Evolutionary conservation across 2,888 invertebrate genomes (phyloP), one percentile per base, ranked within the genome.

Genomic region (Idaea straminata): DNA sequence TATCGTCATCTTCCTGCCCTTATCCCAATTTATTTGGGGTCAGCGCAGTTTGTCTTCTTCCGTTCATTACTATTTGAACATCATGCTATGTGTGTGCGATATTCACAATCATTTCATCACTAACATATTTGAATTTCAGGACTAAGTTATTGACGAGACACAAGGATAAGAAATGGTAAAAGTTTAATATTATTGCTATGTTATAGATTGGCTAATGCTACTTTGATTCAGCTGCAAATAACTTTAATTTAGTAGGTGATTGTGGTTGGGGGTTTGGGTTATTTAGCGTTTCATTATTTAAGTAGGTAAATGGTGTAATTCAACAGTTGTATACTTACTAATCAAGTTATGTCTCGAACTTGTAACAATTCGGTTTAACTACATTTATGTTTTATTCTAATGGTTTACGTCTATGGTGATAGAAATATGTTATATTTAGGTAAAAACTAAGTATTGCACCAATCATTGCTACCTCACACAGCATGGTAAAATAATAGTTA

Each of bases 111-210:
- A 90, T 93, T 84, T 87, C 91, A 91, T 88, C 84, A 86, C 90
- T 91, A 90, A 91, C 91, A 87, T 83, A 88, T 93, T 93, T 93
- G 86, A 92, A 94, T 96, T 96, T 91, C 96, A 96, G 96, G 96
- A 96, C 96, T 94, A 96, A 96, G 94, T 95, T 96, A 92, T 96
- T 96, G 95, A 96, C 96, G 91, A 95, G 96, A 94, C 96, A 96
- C 94, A 95, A 95, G 94, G 96, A 96, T 94, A 95, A 95, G 84
- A 95, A 96, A 96, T 96, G 96, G 96, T 96, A 96, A 96, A 85
- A 79, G 73, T 78, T 77, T 81, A 82, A 77, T 78, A 75, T 75
- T 74, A 74, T 73, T 83, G 86, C 87, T 87, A 85, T 84, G 85
- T 85, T 83, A 79, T 81, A 84, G 82, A 81, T 83, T 82, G 77